These are phyloP conservation scores for Catostylus mosaicus DNA, from an alignment of 30 jellyfish, hydroid and myxozoan species.

Conservation along the genomic window DNA sequence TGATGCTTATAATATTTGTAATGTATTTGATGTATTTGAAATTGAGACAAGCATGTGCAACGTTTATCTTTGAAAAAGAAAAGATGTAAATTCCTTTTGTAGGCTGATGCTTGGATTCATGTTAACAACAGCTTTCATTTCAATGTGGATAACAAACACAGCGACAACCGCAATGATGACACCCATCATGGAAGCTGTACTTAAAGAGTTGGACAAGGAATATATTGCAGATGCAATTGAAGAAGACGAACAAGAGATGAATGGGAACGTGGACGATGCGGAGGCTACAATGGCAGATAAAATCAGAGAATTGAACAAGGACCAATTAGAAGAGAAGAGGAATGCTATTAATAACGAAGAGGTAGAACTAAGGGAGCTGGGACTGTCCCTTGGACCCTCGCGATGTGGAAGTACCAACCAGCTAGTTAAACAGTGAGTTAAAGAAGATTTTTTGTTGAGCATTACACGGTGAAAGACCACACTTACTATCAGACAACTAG, in stretches of 20 bases:
- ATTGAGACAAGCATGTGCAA: too few species aligned
- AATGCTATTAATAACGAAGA: background rate
- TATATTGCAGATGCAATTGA: constrained; percentile 42
- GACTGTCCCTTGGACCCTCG: background rate
- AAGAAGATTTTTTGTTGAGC: too few species aligned
- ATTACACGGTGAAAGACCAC: too few species aligned
- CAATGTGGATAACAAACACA: constrained; percentile 99
- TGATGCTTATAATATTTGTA: too few species aligned
- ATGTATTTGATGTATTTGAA: too few species aligned
- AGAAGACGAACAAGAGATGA: constrained; percentile 41
- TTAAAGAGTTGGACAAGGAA: constrained; percentile 88
- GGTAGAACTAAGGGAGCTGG: constrained; percentile 13
- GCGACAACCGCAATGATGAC: constrained; percentile 99
- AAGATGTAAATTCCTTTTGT: background rate
- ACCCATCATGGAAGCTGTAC: constrained; percentile 98
- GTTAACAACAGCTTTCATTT: constrained; percentile 91
- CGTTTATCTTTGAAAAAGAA: too few species aligned
- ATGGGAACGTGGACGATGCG: constrained; percentile 5
- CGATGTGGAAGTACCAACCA: background rate
- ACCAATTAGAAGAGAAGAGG: background rate
- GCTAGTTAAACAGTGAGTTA: background rate
- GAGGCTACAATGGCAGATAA: constrained; percentile 4
- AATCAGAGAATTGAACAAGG: background rate
- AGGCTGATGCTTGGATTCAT: constrained; percentile 86
- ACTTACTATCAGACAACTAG: too few species aligned